Evolutionary conservation across 2,888 invertebrate species (phyloP).

Genomic region (Pseudococcus viburni): DNA sequence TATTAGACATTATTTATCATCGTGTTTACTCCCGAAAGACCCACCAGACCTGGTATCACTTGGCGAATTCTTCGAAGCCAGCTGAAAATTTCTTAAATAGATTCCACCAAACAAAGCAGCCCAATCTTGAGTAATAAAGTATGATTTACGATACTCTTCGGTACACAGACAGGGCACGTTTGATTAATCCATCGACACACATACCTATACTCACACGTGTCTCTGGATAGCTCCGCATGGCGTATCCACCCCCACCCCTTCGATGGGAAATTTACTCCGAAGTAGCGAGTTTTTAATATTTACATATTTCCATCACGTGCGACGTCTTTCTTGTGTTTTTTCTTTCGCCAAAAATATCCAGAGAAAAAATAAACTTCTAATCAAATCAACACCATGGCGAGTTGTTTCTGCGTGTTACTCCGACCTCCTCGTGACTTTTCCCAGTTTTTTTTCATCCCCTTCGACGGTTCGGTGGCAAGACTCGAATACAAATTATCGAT

Average conservation of each 20-base stretch:
- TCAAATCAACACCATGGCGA: conserved; percentile 1
- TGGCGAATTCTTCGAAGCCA: no score
- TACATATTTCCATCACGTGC: conserved; percentile 33
- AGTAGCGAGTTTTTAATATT: background rate
- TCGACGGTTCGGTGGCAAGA: background rate
- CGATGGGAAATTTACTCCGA: background rate
- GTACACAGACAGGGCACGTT: background rate
- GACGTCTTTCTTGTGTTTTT: background rate
- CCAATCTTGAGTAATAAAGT: background rate
- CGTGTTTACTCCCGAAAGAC: conserved; percentile 10
- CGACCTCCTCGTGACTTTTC: background rate
- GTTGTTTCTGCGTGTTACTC: background rate
- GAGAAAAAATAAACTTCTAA: conserved; percentile 15
- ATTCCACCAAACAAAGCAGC: background rate
- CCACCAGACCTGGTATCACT: no score
- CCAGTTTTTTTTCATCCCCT: background rate
- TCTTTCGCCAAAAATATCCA: background rate
- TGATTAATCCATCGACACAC: background rate
- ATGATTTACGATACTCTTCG: background rate
- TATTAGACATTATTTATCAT: conserved; percentile 1
- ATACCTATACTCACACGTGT: background rate
- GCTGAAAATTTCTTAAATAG: background rate
- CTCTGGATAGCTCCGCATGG: no score
- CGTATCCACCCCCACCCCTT: background rate
- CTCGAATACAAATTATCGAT: conserved; percentile 21